Base-by-base conservation (phyloP, 2,113 vertebrate genomes). In the Bos taurus region DNA sequence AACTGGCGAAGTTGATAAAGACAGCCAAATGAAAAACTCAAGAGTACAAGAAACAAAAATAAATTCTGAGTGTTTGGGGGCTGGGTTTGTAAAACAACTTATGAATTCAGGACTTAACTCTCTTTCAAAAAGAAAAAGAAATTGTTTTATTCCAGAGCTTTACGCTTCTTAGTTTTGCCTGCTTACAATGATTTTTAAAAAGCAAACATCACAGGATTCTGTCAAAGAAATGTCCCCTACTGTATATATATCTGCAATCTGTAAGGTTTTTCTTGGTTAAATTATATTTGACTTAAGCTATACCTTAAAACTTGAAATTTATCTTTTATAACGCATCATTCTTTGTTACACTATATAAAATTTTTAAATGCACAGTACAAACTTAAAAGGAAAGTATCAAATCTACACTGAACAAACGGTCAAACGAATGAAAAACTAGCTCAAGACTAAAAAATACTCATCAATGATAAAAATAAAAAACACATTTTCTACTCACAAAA, bases 41-140 rank as follows among this genome's bases (percentile, higher is more conserved):
- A 33, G 52, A 96, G 78, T 26, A 77, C 19, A 84, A 64, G 54
- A 80, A 97, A 89, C 77, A 90, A 96, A 96, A 96, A 71, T 36
- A 94, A 74, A 87, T 86, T 74, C 60, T 87, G 71, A 77, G 54
- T 90, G 36, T 46, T 95, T 77, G 74, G 90, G 74, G 30, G 48
- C 40, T 91, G 4, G n/a, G 52, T 26, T 48, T 62, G 5, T 91
- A 91, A 95, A 93, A 89, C 36, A 71, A 40, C 14, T 83, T 77
- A 91, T 62, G 59, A 90, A 88, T 67, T 94, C 57, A 86, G 82
- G 77, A 94, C 54, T 77, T 91, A n/a, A 14, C 43, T 78, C n/a
- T 54, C 78, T 28, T 95, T 93, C 28, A 54, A 62, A 97, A 83
- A 94, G 40, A 82, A 95, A 95, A 86, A 90, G 54, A 13, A 80